These are phyloP conservation scores for Tor tambroides DNA, from an alignment of 2,113 vertebrate genomes.

Conservation along the genomic window DNA sequence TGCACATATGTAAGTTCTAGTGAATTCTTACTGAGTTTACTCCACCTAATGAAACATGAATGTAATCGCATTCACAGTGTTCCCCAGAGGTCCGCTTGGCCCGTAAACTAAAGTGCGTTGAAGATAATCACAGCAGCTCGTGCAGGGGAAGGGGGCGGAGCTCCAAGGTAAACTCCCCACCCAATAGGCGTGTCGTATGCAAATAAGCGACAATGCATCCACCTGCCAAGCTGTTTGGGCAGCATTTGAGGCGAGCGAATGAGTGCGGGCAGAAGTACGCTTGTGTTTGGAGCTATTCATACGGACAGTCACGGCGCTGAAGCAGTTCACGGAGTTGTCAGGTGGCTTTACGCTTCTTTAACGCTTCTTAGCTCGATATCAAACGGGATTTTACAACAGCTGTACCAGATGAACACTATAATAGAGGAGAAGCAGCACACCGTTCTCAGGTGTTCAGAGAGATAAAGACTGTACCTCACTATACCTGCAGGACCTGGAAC, in stretches of 20 bases:
- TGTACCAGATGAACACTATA: conserved; percentile 55
- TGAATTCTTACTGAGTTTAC: neutral
- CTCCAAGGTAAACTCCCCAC: conserved; percentile 66
- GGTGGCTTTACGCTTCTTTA: conserved; percentile 3
- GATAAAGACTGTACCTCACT: conserved; percentile 54
- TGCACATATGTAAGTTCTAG: neutral
- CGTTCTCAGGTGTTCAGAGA: conserved; percentile 67
- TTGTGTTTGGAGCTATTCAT: conserved; percentile 4
- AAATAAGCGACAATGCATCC: conserved; percentile 70
- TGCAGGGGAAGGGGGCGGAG: conserved; percentile 64
- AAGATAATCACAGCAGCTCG: conserved; percentile 29
- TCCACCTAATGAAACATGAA: conserved; percentile 13
- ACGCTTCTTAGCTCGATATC: conserved; percentile 28
- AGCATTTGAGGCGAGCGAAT: conserved; percentile 60
- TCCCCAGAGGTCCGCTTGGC: neutral
- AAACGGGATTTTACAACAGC: conserved; percentile 48
- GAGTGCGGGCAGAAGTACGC: neutral
- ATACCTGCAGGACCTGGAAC: conserved; percentile 51
- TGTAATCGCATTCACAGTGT: neutral
- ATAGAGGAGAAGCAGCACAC: conserved; percentile 51
- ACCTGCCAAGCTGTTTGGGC: conserved; percentile 74
- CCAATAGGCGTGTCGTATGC: conserved; percentile 71
- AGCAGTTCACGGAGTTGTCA: conserved; percentile 17
- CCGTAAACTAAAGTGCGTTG: too few relatives aligned
- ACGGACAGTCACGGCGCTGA: neutral